These are phyloP conservation scores for Baronia brevicornis DNA, from an alignment of 2,888 invertebrate species.

Conservation along the genomic window DNA sequence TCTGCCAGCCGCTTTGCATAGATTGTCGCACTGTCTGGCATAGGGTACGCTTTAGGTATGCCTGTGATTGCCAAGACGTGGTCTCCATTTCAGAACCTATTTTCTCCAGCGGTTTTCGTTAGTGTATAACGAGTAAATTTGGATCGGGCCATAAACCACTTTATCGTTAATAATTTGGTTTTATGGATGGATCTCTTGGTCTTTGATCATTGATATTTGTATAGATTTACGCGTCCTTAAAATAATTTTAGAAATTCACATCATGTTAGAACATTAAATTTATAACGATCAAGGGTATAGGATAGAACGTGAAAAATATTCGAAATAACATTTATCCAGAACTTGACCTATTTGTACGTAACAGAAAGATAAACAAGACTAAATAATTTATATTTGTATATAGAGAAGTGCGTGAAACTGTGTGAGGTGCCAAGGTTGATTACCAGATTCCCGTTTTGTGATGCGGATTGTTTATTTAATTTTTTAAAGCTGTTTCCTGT, in stretches of 20 bases:
- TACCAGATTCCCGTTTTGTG: slow-evolving; percentile 29
- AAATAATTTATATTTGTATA: slow-evolving; percentile 21
- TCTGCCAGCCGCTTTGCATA: too few species aligned
- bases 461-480: slow-evolving; percentile 31
- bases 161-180: slow-evolving; percentile 1
- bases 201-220: neutral
- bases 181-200: neutral
- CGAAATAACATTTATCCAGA: slow-evolving; percentile 14
- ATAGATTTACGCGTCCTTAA: neutral
- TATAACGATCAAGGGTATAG: slow-evolving; percentile 6
- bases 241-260: slow-evolving; percentile 2
- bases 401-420: slow-evolving; percentile 20
- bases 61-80: too few species aligned
- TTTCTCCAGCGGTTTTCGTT: too few species aligned
- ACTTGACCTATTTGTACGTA: slow-evolving; percentile 23
- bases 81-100: too few species aligned
- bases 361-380: slow-evolving; percentile 18
- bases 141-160: neutral
- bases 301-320: slow-evolving; percentile 4
- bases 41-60: too few species aligned
- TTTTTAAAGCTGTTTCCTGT: slow-evolving; percentile 32
- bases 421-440: slow-evolving; percentile 27
- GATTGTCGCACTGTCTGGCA: too few species aligned
- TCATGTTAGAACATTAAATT: slow-evolving; percentile 5
- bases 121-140: too few species aligned